Evolutionary conservation across 2,113 vertebrate genomes (phyloP), one percentile per base, ranked within the genome.

Genomic region (Herpetotheres cachinnans): DNA sequence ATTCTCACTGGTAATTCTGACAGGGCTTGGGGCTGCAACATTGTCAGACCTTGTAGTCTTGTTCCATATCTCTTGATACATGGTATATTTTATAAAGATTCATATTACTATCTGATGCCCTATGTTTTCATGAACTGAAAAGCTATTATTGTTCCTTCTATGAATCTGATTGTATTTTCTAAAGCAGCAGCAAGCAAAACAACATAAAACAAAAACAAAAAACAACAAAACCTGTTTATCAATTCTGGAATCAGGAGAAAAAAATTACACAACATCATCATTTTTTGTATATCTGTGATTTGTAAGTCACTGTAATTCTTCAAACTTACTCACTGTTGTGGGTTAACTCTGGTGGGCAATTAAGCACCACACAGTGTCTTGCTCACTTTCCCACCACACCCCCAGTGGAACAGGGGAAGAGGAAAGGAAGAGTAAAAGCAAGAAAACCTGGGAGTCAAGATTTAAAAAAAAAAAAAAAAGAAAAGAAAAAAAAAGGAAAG

Each of bases 211-310:
- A 22, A 44, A 61, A 13, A 22, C 42, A 22, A n/a, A 52, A 78
- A 1, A 2, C 9, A 11, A 36, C 0, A 9, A 16, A 58, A 27
- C 2, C 0, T 36, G 24, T 49, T 40, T 25, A 62, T 50, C 6
- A 56, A 1, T 62, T 76, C 50, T 62, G n/a, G 29, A 84, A 79
- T 58, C 10, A 62, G 9, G 9, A 56, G 56, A 84, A 71, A 49
- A 29, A 34, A 7, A 12, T 14, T 46, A 30, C 5, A 40, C 0
- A 19, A 61, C 61, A 71, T 12, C 0, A 10, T 38, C 0, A 4
- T 7, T 7, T 30, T 59, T 76, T 56, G 29, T 10, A 7, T 13
- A 73, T 47, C 3, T 56, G 44, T 54, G 14, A 30, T 62, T 77
- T 82, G 8, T 54, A 58, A 70, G 3, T 4, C 24, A 36, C 1